Evolutionary conservation across 2,888 invertebrate genomes (phyloP).

Genomic region (Drosophila aldrichi): DNA sequence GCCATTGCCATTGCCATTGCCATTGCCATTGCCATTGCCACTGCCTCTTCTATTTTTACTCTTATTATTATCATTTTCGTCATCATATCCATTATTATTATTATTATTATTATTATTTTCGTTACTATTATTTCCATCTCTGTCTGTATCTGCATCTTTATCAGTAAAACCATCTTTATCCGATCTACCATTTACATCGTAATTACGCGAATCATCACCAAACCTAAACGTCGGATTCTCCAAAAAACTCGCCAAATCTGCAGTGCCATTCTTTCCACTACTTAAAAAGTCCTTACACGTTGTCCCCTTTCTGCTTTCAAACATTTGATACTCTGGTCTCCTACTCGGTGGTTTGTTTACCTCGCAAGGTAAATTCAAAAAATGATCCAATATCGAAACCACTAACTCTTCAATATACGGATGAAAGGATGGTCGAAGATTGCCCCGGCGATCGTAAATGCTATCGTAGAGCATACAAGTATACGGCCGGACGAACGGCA

Average conservation of each 20-base stretch:
- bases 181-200: too few relatives aligned
- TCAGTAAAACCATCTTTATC: not conserved
- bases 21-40: not conserved
- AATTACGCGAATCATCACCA: not conserved
- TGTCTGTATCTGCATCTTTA: not conserved
- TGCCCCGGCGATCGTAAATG: constrained; percentile 46
- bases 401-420: constrained; percentile 34
- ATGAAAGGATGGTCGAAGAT: constrained; percentile 39
- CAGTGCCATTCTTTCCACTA: not conserved
- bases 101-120: not conserved
- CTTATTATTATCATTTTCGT: not conserved
- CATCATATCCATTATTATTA: not conserved
- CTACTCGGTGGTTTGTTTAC: not conserved
- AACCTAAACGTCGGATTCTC: not conserved
- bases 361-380: constrained; percentile 29
- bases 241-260: not conserved
- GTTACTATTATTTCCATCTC: not conserved
- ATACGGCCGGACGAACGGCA: constrained; percentile 43
- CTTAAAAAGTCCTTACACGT: constrained; percentile 21
- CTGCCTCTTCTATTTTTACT: not conserved
- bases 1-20: not conserved
- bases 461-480: constrained; percentile 46
- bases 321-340: constrained; percentile 1
- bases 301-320: not conserved
- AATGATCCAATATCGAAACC: constrained; percentile 35